phyloP scores from a whole-genome alignment of 1,140 invertebrate species.

The Zaprionus capensis region DNA sequence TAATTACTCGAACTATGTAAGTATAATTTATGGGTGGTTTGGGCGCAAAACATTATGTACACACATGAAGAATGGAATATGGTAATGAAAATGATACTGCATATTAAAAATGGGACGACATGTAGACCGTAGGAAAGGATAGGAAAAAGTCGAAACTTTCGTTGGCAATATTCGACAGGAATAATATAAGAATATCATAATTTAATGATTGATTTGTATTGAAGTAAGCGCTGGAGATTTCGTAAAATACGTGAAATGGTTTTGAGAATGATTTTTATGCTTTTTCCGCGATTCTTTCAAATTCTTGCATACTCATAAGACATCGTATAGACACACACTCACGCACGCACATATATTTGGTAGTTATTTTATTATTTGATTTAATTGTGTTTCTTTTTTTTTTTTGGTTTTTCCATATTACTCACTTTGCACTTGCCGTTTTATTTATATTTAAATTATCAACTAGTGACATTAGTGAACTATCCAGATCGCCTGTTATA shows the following conservation, averaged over 20 bases:
- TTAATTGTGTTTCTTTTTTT: slow-evolving; percentile 8
- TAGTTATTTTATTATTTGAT: slow-evolving; percentile 18
- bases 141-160: not conserved
- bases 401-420: slow-evolving; percentile 59
- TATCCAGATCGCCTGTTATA: slow-evolving; percentile 95
- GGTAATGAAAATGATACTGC: slow-evolving; percentile 17
- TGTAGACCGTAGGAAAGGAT: not conserved
- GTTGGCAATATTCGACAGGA: not conserved
- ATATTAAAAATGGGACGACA: not conserved
- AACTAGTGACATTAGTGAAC: slow-evolving; percentile 94
- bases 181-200: not conserved
- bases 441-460: slow-evolving; percentile 97
- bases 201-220: not conserved
- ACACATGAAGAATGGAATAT: slow-evolving; percentile 69
- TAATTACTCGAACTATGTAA: slow-evolving; percentile 18
- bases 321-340: not conserved
- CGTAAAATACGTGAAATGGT: not conserved
- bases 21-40: slow-evolving; percentile 8
- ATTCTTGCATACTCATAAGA: slow-evolving; percentile 8
- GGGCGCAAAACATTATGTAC: slow-evolving; percentile 50
- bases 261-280: slow-evolving; percentile 25
- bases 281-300: slow-evolving; percentile 16
- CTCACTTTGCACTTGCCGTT: slow-evolving; percentile 89
- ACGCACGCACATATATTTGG: slow-evolving; percentile 47
- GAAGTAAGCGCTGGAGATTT: not conserved